A percentile compares a stretch with the other conserved stretches of the same genome.
Conservation (phyloP, 2,797 vertebrate genomes). For the Enteromius mattozi region DNA sequence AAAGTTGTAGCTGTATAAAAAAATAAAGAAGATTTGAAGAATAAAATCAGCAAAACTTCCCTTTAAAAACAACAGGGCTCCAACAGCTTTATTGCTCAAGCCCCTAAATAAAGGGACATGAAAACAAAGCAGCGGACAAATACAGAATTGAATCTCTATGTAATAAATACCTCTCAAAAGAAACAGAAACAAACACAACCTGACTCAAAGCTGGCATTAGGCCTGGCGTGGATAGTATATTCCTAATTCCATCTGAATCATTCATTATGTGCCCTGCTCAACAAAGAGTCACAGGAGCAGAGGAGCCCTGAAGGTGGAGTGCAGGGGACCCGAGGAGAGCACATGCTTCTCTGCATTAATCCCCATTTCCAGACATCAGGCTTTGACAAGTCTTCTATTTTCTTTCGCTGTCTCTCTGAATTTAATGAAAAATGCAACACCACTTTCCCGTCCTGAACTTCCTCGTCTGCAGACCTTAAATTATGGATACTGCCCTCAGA, state of each 20-base stretch:
- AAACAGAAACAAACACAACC: constrained; percentile 7
- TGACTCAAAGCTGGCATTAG: constrained; percentile 31
- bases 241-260: constrained; percentile 34
- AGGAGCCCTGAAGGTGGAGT: constrained; percentile 2
- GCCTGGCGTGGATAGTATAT: constrained; percentile 24
- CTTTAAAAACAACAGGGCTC: neutral
- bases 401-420: constrained; percentile 24
- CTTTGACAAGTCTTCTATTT: constrained; percentile 25
- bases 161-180: neutral
- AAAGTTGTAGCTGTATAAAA: neutral
- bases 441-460: constrained; percentile 31
- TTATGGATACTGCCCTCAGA: constrained; percentile 47
- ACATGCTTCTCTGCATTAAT: constrained; percentile 27
- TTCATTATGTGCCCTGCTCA: constrained; percentile 16
- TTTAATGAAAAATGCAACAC: constrained; percentile 54
- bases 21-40: neutral
- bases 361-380: constrained; percentile 5
- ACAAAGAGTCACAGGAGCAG: neutral
- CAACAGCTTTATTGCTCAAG: neutral
- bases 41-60: neutral
- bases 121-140: neutral
- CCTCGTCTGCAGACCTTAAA: constrained; percentile 30
- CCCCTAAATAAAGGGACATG: neutral
- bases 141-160: neutral
- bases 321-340: neutral